Evolutionary conservation across 1,140 invertebrate species (phyloP).

Genomic region (Periplaneta americana): DNA sequence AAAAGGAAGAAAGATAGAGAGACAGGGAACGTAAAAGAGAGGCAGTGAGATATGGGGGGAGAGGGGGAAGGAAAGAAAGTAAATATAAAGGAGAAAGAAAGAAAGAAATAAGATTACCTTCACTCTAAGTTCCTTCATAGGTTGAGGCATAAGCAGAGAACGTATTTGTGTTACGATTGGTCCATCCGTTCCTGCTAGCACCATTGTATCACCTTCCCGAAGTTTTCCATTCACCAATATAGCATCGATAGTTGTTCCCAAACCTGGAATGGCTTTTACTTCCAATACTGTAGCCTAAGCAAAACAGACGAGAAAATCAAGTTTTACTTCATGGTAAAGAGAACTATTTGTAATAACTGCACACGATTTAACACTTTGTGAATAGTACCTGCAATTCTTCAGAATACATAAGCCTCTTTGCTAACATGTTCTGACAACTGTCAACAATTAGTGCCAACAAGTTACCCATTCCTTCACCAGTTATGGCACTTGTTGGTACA

Average conservation of each 20-base stretch:
- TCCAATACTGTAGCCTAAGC: slow-evolving; percentile 87
- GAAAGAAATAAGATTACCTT: no score
- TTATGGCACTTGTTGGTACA: slow-evolving; percentile 96
- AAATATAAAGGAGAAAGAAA: no score
- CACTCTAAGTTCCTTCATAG: slow-evolving; percentile 94
- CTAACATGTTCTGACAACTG: slow-evolving; percentile 83
- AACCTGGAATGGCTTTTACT: slow-evolving; percentile 95
- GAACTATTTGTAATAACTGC: no score
- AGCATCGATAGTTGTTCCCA: slow-evolving; percentile 98
- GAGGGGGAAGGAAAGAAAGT: no score
- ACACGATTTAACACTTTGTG: no score
- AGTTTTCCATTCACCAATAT: slow-evolving; percentile 96
- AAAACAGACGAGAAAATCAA: background rate
- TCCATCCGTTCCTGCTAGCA: slow-evolving; percentile 95
- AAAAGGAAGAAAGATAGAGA: no score
- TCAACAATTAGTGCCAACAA: slow-evolving; percentile 89
- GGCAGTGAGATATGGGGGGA: no score
- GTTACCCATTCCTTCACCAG: slow-evolving; percentile 98
- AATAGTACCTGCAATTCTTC: slow-evolving; percentile 74
- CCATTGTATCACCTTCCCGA: slow-evolving; percentile 87
- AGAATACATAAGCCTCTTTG: slow-evolving; percentile 86
- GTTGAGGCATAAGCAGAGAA: slow-evolving; percentile 95
- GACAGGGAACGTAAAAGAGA: no score
- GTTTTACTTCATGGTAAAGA: no score
- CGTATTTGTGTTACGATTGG: slow-evolving; percentile 97